Base-by-base conservation (phyloP, 2,113 vertebrate species). In the Aldabrachelys gigantea region DNA sequence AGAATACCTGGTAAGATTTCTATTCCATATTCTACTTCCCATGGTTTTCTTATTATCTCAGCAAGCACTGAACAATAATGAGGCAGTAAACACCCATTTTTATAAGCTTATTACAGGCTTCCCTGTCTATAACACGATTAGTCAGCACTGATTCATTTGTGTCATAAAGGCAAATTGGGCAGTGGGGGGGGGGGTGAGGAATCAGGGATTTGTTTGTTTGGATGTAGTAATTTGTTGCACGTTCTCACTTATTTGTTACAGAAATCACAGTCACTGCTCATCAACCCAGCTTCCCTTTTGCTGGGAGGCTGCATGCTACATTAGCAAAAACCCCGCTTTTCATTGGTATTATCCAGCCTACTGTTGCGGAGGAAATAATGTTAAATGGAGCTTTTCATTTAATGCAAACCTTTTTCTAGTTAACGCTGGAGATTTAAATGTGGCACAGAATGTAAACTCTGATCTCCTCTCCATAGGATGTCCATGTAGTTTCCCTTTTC, bases 361-460 rank as follows among this genome's bases (percentile, higher is more conserved):
- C 94, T 93, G 96, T 92, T 97, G 95, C 96, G 87, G 94, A 96
- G 96, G 97, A 96, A 98, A 97, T 97, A 97, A 98, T 97, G 95
- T 89, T 96, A 97, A 96, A 97, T 96, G 91, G 96, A 97, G 95
- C 97, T 97, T 98, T 98, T 98, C 97, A 97, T 98, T 97, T 95
- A 96, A 97, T 92, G 95, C 91, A 93, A 97, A 95, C 91, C 97
- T 91, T 90, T 97, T 97, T 76, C 94, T 92, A 29, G 91, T 93
- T 93, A 97, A 96, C 95, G 96, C 95, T 49, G 31, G 96, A 97
- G 98, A 94, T 88, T 96, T 96, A 94, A 97, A 96, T 95, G 96
- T 62, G 91, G 92, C 95, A 93, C 97, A 95, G 97, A 97, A 96
- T 96, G 92, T 96, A 96, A 96, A 90, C 94, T 93, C 96, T 84